Base-by-base conservation (phyloP, 1,140 invertebrate species). In the Brachystomella parvula region DNA sequence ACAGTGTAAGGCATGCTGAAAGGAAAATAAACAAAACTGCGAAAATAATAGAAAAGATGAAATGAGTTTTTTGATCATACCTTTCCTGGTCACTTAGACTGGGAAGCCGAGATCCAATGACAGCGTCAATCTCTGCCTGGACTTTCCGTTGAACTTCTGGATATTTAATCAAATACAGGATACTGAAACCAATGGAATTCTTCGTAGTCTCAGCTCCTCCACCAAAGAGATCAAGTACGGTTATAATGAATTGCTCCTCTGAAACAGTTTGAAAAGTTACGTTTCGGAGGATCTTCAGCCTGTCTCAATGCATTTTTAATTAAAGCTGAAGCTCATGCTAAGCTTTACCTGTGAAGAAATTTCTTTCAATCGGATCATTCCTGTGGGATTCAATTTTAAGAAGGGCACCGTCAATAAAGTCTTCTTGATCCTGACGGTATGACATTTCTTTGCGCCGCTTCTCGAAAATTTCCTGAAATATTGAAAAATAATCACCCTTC, bases 61-160 rank as follows among this genome's bases (percentile, higher is more conserved):
- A 24, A 24, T 21, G 21, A 21, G 44, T 21, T 15, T 15, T 24
- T 24, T 12, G 6, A 29, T 12, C 6, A 12, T 29, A 57, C 53
- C 1, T 26, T 26, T 17, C 12, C 24, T 33, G 15, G 26, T 62
- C 61, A 15, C 3, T 17, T 30, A 89, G 76, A 28, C 80, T 80
- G 0, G 89, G 88, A 47, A 83, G 75, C 68, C 86, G 77, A 30
- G 81, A 78, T 0, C 86, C 87, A 32, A 93, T 80, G 0, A 91
- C 82, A 67, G 78, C 75, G 74, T 92, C 89, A 66, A 94, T 85
- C 81, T 94, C 90, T 58, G 83, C 80, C 67, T 89, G 87, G 0
- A 88, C 88, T 77, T 86, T 87, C 61, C 79, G 82, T 74, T 93
- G 90, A 2, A 92, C 83, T 24, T 89, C 81, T 19, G 87, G 89